Conservation (phyloP, 2,113 vertebrate species). For the Sarotherodon lohbergeri region DNA sequence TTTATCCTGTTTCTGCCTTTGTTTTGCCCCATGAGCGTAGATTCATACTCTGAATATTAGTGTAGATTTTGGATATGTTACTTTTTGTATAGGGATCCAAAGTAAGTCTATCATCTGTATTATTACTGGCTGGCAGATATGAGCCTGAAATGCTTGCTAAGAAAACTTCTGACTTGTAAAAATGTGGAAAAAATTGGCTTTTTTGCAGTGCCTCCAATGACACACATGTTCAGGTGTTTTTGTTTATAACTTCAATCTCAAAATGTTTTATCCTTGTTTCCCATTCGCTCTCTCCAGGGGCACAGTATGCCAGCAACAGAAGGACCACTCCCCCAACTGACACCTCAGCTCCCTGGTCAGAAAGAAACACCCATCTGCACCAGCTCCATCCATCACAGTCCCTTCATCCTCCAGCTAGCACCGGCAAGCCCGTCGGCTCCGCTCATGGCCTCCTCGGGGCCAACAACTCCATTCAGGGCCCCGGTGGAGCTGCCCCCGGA, state of each 20-base stretch:
- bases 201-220: neutral
- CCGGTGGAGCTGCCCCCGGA: neutral
- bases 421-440: slow-evolving; percentile 52
- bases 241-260: neutral
- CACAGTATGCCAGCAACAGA: slow-evolving; percentile 92
- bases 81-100: neutral
- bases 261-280: neutral
- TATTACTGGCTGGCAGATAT: neutral
- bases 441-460: slow-evolving; percentile 46
- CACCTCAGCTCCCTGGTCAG: slow-evolving; percentile 80
- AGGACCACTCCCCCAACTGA: slow-evolving; percentile 80
- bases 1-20: neutral
- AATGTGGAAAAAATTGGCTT: neutral
- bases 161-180: neutral
- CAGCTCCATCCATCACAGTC: slow-evolving; percentile 75
- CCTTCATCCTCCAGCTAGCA: slow-evolving; percentile 59
- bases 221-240: neutral
- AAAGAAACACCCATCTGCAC: slow-evolving; percentile 76
- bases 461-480: slow-evolving; percentile 9
- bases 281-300: slow-evolving; percentile 71
- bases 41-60: neutral
- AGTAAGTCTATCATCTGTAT: neutral
- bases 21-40: neutral
- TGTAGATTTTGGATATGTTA: neutral
- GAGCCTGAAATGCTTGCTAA: neutral